phyloP scores from a whole-genome alignment of 2,113 vertebrate species.

The Ceuthmochares aereus region DNA sequence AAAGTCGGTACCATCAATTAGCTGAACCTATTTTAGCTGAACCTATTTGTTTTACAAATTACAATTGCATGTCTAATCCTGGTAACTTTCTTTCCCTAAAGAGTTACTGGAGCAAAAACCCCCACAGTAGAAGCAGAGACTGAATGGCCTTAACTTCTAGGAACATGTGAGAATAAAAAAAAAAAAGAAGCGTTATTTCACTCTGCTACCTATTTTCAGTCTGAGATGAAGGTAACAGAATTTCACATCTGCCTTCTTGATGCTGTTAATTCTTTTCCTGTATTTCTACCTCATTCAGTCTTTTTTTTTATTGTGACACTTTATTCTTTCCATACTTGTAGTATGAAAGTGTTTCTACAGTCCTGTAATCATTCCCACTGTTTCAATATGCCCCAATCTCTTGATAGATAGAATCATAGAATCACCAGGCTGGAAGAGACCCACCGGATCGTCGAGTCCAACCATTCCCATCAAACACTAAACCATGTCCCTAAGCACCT shows the following conservation, averaged over 20 bases:
- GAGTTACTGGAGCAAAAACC: neutral
- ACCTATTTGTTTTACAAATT: slow-evolving; percentile 41
- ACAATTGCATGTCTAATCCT: neutral
- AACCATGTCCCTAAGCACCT: no score
- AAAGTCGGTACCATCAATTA: slow-evolving; percentile 41
- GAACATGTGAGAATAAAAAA: neutral
- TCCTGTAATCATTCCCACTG: neutral
- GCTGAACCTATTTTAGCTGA: slow-evolving; percentile 23
- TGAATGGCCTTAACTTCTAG: neutral
- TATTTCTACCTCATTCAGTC: neutral
- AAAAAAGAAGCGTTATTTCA: neutral
- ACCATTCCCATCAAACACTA: no score
- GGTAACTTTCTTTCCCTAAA: neutral
- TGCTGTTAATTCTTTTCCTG: neutral
- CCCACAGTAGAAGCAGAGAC: neutral
- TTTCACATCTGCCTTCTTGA: neutral
- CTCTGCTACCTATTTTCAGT: neutral
- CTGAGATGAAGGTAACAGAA: neutral
- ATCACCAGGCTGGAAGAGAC: no score
- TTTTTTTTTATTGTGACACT: neutral
- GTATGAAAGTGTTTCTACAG: neutral
- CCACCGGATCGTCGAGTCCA: no score
- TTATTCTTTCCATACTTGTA: neutral
- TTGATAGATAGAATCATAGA: no score
- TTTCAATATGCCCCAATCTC: neutral